phyloP scores from a whole-genome alignment of 2,113 vertebrate genomes.

The Paradoxurus hermaphroditus region DNA sequence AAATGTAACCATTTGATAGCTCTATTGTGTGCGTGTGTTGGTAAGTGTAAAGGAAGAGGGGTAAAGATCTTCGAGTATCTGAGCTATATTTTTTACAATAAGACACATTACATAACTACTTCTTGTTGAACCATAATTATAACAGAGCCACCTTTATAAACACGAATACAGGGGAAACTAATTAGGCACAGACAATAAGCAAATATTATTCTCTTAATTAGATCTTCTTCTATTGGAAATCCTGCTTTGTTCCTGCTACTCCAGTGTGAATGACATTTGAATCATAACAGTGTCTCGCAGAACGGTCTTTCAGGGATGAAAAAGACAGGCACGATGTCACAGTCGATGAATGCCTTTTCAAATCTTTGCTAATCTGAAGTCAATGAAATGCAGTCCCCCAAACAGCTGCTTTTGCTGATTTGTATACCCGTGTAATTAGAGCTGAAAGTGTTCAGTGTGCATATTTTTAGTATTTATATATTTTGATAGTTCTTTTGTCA shows the following conservation, averaged over 20 bases:
- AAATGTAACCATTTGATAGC: conserved; percentile 62
- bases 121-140: conserved; percentile 77
- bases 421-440: conserved; percentile 68
- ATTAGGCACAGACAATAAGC: conserved; percentile 79
- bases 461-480: conserved; percentile 80
- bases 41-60: conserved; percentile 18
- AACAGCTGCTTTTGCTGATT: conserved; percentile 74
- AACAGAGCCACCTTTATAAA: conserved; percentile 74
- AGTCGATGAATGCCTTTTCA: conserved; percentile 85
- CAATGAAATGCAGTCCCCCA: conserved; percentile 39
- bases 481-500: conserved; percentile 60
- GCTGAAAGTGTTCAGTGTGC: conserved; percentile 59
- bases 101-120: conserved; percentile 67
- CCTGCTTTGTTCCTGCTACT: conserved; percentile 83
- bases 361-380: conserved; percentile 74
- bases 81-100: conserved; percentile 25
- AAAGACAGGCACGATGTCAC: conserved; percentile 85
- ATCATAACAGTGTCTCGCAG: conserved; percentile 87
- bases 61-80: conserved; percentile 29
- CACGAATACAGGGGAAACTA: conserved; percentile 75
- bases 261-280: conserved; percentile 85
- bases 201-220: conserved; percentile 81
- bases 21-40: conserved; percentile 48
- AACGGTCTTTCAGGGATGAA: conserved; percentile 86
- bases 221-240: conserved; percentile 83